phyloP scores from a whole-genome alignment of 2,888 invertebrate species.

The Scaptomyza reducta region DNA sequence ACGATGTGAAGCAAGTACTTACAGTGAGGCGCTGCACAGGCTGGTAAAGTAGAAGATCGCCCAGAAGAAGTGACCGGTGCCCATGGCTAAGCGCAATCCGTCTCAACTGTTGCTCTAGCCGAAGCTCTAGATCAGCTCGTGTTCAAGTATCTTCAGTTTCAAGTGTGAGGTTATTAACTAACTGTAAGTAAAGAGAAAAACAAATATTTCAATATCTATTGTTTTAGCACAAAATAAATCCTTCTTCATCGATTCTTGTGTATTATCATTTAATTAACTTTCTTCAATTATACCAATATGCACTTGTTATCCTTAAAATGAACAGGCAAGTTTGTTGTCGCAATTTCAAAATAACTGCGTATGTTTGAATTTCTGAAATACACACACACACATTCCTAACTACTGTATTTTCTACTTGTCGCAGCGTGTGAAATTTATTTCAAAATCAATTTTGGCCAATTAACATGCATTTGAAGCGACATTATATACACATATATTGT shows the following conservation, averaged over 20 bases:
- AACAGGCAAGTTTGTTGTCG: too few relatives aligned
- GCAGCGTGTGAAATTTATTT: slow-evolving; percentile 37
- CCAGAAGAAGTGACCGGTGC: slow-evolving; percentile 84
- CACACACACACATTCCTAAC: not conserved
- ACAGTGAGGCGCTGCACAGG: slow-evolving; percentile 85
- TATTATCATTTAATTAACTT: not conserved
- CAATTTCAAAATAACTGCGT: not conserved
- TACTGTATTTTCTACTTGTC: not conserved
- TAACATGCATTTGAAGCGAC: slow-evolving; percentile 34
- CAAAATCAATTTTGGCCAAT: slow-evolving; percentile 53
- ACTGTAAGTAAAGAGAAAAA: slow-evolving; percentile 17
- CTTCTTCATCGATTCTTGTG: not conserved
- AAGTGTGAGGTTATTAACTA: slow-evolving; percentile 3
- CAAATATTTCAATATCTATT: not conserved
- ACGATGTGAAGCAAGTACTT: slow-evolving; percentile 71
- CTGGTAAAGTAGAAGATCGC: slow-evolving; percentile 85
- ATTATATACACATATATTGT: not conserved
- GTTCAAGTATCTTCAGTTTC: slow-evolving; percentile 2
- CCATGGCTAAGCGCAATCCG: slow-evolving; percentile 78
- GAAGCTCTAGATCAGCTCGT: slow-evolving; percentile 1
- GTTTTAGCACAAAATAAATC: too few relatives aligned
- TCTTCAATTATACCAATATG: not conserved
- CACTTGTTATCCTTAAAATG: not conserved
- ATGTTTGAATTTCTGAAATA: slow-evolving; percentile 8
- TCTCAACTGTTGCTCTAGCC: slow-evolving; percentile 13